A percentile compares a stretch with the other conserved stretches of the same genome.
Conservation (phyloP, 1,140 invertebrate species). For the Neodiprion pinetum region DNA sequence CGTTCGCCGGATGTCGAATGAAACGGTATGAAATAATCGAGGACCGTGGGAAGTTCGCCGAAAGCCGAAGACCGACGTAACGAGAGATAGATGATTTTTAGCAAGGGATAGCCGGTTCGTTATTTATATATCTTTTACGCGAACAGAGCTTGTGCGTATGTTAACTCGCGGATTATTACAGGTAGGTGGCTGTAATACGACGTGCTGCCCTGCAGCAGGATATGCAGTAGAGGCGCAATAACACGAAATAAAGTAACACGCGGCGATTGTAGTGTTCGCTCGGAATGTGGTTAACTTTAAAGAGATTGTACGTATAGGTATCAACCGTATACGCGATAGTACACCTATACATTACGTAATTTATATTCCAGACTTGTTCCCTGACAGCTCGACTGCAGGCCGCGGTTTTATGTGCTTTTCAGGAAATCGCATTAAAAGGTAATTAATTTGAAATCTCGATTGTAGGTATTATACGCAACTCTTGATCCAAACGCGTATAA, state of each 20-base stretch:
- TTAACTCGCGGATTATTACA: no score
- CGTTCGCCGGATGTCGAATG: conserved; percentile 1
- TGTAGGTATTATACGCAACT: background rate
- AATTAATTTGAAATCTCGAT: conserved; percentile 11
- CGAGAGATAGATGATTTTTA: no score
- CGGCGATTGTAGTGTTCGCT: no score
- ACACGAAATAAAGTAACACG: no score
- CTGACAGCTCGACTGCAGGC: background rate
- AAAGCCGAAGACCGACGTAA: no score
- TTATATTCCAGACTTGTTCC: conserved; percentile 8
- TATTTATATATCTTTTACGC: no score
- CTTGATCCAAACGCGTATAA: background rate
- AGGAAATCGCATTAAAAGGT: conserved; percentile 5
- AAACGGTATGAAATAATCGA: background rate
- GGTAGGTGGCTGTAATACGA: no score
- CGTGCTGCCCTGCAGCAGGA: no score
- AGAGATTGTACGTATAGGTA: background rate
- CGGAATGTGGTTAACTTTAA: background rate
- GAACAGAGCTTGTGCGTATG: no score
- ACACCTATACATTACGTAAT: conserved; percentile 1
- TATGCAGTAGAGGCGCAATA: no score
- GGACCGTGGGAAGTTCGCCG: background rate
- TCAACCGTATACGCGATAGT: background rate
- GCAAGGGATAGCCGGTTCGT: no score
- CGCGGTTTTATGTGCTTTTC: conserved; percentile 11